Percentiles rank a stretch among this genome's conserved stretches.
phyloP scores from a whole-genome alignment of 2,888 invertebrate genomes.

The Cheilosia grossa region DNA sequence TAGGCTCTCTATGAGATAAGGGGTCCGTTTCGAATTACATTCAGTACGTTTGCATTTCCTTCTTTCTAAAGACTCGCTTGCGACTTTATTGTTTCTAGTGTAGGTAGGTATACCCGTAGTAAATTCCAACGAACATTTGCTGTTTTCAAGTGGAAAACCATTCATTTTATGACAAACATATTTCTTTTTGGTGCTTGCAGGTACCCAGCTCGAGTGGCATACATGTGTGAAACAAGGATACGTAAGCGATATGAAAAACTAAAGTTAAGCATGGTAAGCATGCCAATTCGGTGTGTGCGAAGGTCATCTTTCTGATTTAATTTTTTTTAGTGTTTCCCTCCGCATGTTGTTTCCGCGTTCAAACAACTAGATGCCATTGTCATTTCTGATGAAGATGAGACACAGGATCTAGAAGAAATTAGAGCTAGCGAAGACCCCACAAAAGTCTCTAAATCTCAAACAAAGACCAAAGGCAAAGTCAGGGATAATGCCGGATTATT shows the following conservation, averaged over 20 bases:
- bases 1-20: too few species aligned
- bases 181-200: conserved; percentile 12
- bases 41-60: too few species aligned
- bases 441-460: too few species aligned
- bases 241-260: conserved; percentile 19
- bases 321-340: conserved; percentile 39
- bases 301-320: not conserved
- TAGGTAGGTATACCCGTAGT: too few species aligned
- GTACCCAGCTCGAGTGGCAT: conserved; percentile 24
- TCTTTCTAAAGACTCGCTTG: too few species aligned
- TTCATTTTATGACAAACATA: too few species aligned
- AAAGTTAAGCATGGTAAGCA: conserved; percentile 24
- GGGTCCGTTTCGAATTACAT: too few species aligned
- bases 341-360: conserved; percentile 27
- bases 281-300: not conserved
- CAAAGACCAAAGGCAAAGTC: too few species aligned
- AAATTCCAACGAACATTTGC: too few species aligned
- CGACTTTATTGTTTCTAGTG: too few species aligned
- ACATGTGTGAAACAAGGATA: conserved; percentile 34
- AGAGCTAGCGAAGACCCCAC: too few species aligned
- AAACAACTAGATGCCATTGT: conserved; percentile 31
- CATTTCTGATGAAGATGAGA: conserved; percentile 60
- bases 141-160: too few species aligned
- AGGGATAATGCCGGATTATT: not conserved
- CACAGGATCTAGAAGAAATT: not conserved